Percentiles rank a stretch among this genome's conserved stretches.
phyloP scores from a whole-genome alignment of 2,113 vertebrate genomes.

The Dromaius novaehollandiae region DNA sequence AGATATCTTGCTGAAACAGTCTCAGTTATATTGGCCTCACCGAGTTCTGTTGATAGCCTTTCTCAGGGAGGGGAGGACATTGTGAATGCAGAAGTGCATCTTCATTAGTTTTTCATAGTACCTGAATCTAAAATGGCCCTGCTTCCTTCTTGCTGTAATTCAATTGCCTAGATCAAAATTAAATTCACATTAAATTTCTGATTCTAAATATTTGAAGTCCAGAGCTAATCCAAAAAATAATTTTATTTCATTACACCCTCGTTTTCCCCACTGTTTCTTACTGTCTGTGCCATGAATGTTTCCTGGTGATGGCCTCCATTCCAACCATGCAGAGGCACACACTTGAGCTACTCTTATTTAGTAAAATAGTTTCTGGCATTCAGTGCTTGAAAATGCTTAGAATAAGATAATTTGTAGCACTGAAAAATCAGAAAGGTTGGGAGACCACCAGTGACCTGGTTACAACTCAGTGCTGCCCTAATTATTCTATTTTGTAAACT shows the following conservation, averaged over 20 bases:
- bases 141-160: background rate
- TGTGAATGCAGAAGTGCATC: background rate
- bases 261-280: background rate
- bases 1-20: background rate
- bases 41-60: background rate
- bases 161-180: constrained; percentile 18
- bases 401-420: background rate
- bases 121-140: background rate
- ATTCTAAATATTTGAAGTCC: background rate
- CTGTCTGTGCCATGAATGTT: background rate
- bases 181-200: constrained; percentile 8
- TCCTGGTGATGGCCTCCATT: background rate
- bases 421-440: background rate
- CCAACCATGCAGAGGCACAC: background rate
- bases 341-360: background rate
- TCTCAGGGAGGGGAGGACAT: background rate
- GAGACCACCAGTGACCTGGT: background rate
- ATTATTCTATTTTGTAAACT: background rate
- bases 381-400: background rate
- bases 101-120: background rate
- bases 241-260: background rate
- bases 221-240: constrained; percentile 19
- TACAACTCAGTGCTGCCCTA: background rate
- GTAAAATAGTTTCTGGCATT: background rate
- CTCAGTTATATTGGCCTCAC: background rate